Conservation (phyloP, 2,888 invertebrate species). For the Ophion costatus region DNA sequence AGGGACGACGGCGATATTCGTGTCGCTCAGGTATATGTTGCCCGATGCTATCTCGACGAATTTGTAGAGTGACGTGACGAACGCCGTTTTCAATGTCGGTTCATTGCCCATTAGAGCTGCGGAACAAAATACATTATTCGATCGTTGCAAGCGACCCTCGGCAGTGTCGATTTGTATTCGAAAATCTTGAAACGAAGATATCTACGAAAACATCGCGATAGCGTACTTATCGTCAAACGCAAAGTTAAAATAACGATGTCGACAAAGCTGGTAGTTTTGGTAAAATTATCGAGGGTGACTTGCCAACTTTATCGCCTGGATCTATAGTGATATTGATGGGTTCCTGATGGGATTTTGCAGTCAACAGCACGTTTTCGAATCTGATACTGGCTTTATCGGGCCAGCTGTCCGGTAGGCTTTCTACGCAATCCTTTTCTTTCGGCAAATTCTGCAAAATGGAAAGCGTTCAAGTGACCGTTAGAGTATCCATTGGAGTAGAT, state of each 20-base stretch:
- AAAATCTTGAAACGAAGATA: background rate
- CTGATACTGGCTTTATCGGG: slow-evolving; percentile 71
- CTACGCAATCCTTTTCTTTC: slow-evolving; percentile 68
- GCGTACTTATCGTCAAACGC: background rate
- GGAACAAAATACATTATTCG: background rate
- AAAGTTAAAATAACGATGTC: background rate
- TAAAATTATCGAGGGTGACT: slow-evolving; percentile 32
- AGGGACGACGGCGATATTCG: slow-evolving; percentile 68
- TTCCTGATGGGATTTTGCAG: slow-evolving; percentile 65
- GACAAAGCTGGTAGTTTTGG: background rate
- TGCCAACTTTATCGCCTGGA: slow-evolving; percentile 71
- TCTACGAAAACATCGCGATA: background rate
- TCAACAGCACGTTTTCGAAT: slow-evolving; percentile 71
- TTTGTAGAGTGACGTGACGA: slow-evolving; percentile 70
- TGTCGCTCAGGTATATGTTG: slow-evolving; percentile 69
- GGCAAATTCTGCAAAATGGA: slow-evolving; percentile 67
- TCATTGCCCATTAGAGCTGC: slow-evolving; percentile 66
- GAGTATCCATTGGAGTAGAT: background rate
- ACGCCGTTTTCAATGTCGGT: slow-evolving; percentile 64
- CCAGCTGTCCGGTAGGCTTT: slow-evolving; percentile 67
- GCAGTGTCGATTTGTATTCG: background rate
- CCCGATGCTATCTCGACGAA: slow-evolving; percentile 71
- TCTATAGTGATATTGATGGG: slow-evolving; percentile 67
- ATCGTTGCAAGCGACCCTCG: background rate
- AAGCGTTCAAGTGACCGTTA: background rate